Conservation (phyloP, 2,113 vertebrate genomes). For the Morone chrysops region DNA sequence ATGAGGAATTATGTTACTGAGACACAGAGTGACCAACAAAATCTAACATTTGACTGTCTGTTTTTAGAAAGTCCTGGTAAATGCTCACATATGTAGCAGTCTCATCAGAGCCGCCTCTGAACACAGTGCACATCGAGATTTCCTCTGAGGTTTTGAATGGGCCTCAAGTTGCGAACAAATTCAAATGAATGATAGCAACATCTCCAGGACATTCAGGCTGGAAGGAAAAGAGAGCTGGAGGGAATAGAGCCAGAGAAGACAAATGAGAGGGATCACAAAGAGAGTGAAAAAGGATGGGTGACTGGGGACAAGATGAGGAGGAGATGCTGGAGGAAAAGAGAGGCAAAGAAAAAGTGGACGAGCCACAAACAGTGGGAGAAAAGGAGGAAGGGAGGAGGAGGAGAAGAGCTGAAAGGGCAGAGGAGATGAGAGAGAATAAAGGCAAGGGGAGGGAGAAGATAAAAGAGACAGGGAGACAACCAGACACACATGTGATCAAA, state of each 20-base stretch:
- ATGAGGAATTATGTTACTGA: background rate
- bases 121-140: background rate
- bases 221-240: slow-evolving; percentile 26
- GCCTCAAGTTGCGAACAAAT: slow-evolving; percentile 11
- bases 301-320: slow-evolving; percentile 2
- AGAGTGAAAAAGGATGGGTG: background rate
- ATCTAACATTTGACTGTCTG: background rate
- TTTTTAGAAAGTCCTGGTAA: slow-evolving; percentile 7
- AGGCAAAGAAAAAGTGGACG: slow-evolving; percentile 11
- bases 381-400: slow-evolving; percentile 1
- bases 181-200: slow-evolving; percentile 48
- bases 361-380: background rate
- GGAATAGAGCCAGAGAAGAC: slow-evolving; percentile 5
- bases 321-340: slow-evolving; percentile 12
- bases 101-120: background rate
- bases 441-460: slow-evolving; percentile 41
- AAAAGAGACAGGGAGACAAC: slow-evolving; percentile 58
- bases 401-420: slow-evolving; percentile 39
- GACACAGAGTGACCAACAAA: slow-evolving; percentile 7
- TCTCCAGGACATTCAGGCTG: slow-evolving; percentile 10
- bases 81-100: background rate
- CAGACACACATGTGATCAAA: slow-evolving; percentile 68
- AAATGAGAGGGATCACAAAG: slow-evolving; percentile 32
- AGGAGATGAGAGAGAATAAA: slow-evolving; percentile 61
- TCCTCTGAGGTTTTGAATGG: slow-evolving; percentile 25